These are phyloP conservation scores for Typhlichthys subterraneus DNA, from an alignment of 2,797 vertebrate species.

Conservation along the genomic window DNA sequence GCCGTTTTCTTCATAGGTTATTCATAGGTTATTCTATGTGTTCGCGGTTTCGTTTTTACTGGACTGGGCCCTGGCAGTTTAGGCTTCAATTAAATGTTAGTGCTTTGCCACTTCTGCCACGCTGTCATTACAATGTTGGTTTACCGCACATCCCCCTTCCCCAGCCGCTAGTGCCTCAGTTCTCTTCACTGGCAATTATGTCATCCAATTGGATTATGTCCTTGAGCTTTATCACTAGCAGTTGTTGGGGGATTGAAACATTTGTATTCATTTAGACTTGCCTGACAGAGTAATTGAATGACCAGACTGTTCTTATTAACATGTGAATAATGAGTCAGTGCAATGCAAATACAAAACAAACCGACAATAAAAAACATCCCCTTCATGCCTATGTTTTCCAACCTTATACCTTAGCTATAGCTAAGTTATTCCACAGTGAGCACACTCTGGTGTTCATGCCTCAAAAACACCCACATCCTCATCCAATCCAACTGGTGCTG, in stretches of 20 bases:
- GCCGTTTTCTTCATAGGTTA: conserved; percentile 16
- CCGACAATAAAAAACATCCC: too few species aligned
- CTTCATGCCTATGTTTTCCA: too few species aligned
- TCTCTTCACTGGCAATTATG: conserved; percentile 63
- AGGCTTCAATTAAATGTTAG: conserved; percentile 34
- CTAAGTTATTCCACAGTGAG: conserved; percentile 22
- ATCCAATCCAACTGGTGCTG: conserved; percentile 7
- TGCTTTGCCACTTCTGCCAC: too few species aligned
- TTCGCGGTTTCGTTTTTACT: conserved; percentile 14
- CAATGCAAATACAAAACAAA: conserved; percentile 20
- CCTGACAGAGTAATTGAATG: conserved; percentile 57
- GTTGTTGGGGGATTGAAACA: conserved; percentile 61
- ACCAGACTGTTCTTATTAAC: conserved; percentile 48
- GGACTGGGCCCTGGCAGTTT: conserved; percentile 56
- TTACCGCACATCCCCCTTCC: too few species aligned
- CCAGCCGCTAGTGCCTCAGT: conserved; percentile 7
- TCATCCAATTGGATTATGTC: conserved; percentile 65
- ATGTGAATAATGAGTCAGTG: conserved; percentile 33
- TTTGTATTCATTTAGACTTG: conserved; percentile 63
- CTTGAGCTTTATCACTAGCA: conserved; percentile 64
- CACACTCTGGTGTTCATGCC: conserved; percentile 29
- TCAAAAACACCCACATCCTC: conserved; percentile 34
- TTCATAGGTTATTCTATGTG: conserved; percentile 12
- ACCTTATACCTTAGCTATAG: too few species aligned
- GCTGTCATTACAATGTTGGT: too few species aligned